Evolutionary conservation across 2,113 vertebrate species (phyloP), one percentile per base, ranked within the genome.

Genomic region (Pampusana beccarii): DNA sequence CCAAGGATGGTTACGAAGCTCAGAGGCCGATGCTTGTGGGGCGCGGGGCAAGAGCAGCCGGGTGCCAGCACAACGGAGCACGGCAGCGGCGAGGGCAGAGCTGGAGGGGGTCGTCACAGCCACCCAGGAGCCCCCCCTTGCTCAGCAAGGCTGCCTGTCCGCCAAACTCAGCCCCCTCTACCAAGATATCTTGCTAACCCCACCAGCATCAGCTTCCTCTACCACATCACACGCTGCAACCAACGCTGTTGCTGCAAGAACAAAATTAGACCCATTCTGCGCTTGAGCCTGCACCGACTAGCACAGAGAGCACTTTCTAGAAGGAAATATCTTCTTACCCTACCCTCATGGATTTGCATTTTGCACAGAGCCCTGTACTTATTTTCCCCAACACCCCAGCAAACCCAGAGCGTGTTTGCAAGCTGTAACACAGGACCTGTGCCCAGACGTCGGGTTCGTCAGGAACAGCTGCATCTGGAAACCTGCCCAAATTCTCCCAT

Each of bases 241-340:
- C 5, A 70, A 24, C 34, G 11, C 71, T 23, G 26, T 16, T 40
- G 61, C 70, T 58, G 80, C 89, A 54, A 33, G 90, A 88, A 11
- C 65, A 86, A 60, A 92, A 66, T 23, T 15, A 81, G 70, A 78
- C 60, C 42, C 0, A 0, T 53, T 82, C 44, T 18, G 53, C 24
- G 4, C 34, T 46, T 20, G 0, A 2, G 74, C 61, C 84, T 67
- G 69, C 26, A 48, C 7, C 2, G 4, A 40, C 29, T 26, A 74
- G 65, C 4, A 81, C 16, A 69, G 54, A 88, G 44, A 88, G 72
- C 51, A 66, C 53, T 28, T 90, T 91, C 87, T 58, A 83, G 64
- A 93, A 89, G 74, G 74, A 88, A 92, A 82, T 38, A 26, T 69
- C 80, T 40, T 75, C 36, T 34, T 29, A 25, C 54, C 23, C 67